A percentile compares a stretch with the other conserved stretches of the same genome.
Evolutionary conservation across 1,140 invertebrate species (phyloP).

Genomic region (Hylaeus anthracinus): DNA sequence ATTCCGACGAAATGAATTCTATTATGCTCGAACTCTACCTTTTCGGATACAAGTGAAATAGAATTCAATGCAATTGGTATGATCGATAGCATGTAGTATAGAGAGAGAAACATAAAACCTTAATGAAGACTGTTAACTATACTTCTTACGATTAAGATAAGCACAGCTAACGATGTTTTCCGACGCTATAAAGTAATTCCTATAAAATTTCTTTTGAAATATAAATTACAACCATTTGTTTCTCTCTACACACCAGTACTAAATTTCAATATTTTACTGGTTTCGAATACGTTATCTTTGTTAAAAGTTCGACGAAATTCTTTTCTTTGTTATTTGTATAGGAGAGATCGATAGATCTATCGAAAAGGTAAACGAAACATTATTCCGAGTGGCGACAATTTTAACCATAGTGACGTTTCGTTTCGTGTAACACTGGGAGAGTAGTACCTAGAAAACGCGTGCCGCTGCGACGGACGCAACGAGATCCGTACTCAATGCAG

Average conservation of each 20-base stretch:
- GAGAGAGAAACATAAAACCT: neutral
- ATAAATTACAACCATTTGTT: neutral
- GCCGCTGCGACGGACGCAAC: slow-evolving; percentile 24
- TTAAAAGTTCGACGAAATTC: neutral
- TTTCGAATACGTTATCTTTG: neutral
- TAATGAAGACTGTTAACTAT: neutral
- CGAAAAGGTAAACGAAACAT: neutral
- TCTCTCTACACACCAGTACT: slow-evolving; percentile 26
- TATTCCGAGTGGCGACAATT: slow-evolving; percentile 20
- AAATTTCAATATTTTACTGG: slow-evolving; percentile 27
- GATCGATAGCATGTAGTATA: neutral
- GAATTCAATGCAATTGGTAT: slow-evolving; percentile 8
- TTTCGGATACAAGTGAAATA: neutral
- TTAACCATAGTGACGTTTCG: slow-evolving; percentile 1
- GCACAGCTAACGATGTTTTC: neutral
- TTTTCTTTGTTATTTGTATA: neutral
- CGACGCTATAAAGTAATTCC: neutral
- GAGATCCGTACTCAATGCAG: slow-evolving; percentile 40
- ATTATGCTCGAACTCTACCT: neutral
- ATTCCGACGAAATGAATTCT: neutral
- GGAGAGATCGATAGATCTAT: neutral
- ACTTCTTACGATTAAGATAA: neutral
- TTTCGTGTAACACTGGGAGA: slow-evolving; percentile 19
- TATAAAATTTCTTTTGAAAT: neutral
- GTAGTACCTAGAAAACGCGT: slow-evolving; percentile 7